Evolutionary conservation across 1,140 invertebrate genomes (phyloP).

Genomic region (Drosophila parvula): DNA sequence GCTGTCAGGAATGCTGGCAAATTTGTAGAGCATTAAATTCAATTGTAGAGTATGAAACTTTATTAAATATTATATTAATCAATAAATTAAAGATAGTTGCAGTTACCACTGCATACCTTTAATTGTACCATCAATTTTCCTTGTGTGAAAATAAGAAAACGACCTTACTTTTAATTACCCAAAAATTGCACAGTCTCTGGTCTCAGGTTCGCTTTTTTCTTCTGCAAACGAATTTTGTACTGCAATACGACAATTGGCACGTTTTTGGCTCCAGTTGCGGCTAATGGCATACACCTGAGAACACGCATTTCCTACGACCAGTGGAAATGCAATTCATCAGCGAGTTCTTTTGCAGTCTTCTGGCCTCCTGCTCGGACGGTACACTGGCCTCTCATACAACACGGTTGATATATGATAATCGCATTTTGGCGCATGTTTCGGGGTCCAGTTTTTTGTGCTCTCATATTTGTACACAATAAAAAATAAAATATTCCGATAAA

Average conservation of each 20-base stretch:
- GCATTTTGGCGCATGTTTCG: constrained; percentile 44
- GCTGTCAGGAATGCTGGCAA: not conserved
- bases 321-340: constrained; percentile 28
- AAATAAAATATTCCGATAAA: not conserved
- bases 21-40: not conserved
- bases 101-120: not conserved
- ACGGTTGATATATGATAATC: constrained; percentile 68
- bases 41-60: not conserved
- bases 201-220: not conserved
- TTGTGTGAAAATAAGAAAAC: not conserved
- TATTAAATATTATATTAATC: not conserved
- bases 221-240: not conserved
- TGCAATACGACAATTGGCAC: constrained; percentile 20
- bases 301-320: not conserved
- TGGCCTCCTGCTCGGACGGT: constrained; percentile 1
- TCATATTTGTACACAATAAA: not conserved
- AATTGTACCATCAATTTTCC: not conserved
- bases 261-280: constrained; percentile 7
- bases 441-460: constrained; percentile 10
- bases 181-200: not conserved
- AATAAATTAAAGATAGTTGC: not conserved
- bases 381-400: not conserved
- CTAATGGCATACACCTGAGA: constrained; percentile 3
- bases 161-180: not conserved
- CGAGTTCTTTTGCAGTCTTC: constrained; percentile 9